These are phyloP conservation scores for Mormyrus lacerda DNA, from an alignment of 2,113 vertebrate species.

Conservation along the genomic window DNA sequence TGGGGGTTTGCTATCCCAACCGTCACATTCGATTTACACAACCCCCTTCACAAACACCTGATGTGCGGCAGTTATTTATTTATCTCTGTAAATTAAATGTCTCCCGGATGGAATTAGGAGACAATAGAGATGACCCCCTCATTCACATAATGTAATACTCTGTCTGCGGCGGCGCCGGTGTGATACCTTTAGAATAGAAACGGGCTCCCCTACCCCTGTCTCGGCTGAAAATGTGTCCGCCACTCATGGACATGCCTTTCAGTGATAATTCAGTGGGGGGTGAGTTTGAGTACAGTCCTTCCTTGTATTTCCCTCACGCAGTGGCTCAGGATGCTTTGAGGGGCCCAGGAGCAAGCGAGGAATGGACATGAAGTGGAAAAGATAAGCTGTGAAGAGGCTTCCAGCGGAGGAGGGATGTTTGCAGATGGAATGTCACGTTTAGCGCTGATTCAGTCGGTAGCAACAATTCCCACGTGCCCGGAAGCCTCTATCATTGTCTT, in stretches of 20 bases:
- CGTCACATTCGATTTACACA: conserved; percentile 57
- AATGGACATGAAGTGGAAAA: not conserved
- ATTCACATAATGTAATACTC: conserved; percentile 70
- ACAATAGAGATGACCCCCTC: conserved; percentile 54
- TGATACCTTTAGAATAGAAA: conserved; percentile 54
- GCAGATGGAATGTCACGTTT: not conserved
- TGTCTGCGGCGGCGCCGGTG: conserved; percentile 50
- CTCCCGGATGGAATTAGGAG: conserved; percentile 62
- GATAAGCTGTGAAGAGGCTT: not conserved
- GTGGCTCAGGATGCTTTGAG: not conserved
- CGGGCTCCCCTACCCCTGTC: conserved; percentile 33
- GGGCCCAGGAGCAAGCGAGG: not conserved
- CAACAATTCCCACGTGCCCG: not conserved
- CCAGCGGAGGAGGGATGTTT: too few relatives aligned
- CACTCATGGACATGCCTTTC: not conserved
- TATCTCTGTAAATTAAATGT: conserved; percentile 65
- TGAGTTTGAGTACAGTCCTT: not conserved
- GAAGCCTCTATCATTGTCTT: not conserved
- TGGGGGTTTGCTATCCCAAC: conserved; percentile 58
- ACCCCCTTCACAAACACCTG: conserved; percentile 59
- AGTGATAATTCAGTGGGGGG: not conserved
- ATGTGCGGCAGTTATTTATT: conserved; percentile 56
- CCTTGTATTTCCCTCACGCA: not conserved
- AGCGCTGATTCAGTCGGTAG: not conserved
- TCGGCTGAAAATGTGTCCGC: not conserved